phyloP scores from a whole-genome alignment of 2,888 invertebrate species.

The Merodon equestris region DNA sequence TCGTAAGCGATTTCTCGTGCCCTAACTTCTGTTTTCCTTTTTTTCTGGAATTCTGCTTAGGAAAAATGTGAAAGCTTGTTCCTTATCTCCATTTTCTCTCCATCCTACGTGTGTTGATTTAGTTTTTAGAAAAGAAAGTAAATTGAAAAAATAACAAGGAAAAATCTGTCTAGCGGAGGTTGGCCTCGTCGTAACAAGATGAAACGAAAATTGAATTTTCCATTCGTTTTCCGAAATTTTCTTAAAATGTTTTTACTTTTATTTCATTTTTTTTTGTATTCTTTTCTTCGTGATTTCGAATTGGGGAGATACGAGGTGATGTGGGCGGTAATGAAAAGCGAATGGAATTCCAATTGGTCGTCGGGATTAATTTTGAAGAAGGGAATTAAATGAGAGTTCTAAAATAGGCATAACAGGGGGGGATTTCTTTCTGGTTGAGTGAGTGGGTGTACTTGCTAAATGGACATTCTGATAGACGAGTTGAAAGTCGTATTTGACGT shows the following conservation, averaged over 20 bases:
- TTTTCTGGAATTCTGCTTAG: slow-evolving; percentile 46
- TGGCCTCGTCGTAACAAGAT: slow-evolving; percentile 42
- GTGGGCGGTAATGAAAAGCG: slow-evolving; percentile 15
- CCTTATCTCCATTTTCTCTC: slow-evolving; percentile 42
- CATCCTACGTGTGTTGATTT: slow-evolving; percentile 57
- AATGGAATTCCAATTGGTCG: slow-evolving; percentile 41
- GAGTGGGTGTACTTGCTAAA: too few relatives aligned
- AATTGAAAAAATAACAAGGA: not conserved
- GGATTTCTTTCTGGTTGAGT: too few relatives aligned
- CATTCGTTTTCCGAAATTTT: slow-evolving; percentile 32
- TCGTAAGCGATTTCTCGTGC: slow-evolving; percentile 41
- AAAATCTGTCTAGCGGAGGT: slow-evolving; percentile 48
- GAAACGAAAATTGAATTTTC: slow-evolving; percentile 64
- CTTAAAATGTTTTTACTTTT: not conserved
- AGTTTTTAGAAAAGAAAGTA: slow-evolving; percentile 19
- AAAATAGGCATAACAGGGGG: too few relatives aligned
- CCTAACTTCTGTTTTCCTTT: not conserved
- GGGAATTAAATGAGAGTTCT: slow-evolving; percentile 45
- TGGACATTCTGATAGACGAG: too few relatives aligned
- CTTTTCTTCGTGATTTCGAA: not conserved
- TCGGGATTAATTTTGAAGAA: slow-evolving; percentile 33
- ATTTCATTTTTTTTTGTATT: not conserved
- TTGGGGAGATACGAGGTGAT: not conserved
- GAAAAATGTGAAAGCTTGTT: slow-evolving; percentile 47
- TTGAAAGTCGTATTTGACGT: too few relatives aligned